These are phyloP conservation scores for Phoenicopterus ruber DNA, from an alignment of 2,113 vertebrate genomes.

Conservation along the genomic window DNA sequence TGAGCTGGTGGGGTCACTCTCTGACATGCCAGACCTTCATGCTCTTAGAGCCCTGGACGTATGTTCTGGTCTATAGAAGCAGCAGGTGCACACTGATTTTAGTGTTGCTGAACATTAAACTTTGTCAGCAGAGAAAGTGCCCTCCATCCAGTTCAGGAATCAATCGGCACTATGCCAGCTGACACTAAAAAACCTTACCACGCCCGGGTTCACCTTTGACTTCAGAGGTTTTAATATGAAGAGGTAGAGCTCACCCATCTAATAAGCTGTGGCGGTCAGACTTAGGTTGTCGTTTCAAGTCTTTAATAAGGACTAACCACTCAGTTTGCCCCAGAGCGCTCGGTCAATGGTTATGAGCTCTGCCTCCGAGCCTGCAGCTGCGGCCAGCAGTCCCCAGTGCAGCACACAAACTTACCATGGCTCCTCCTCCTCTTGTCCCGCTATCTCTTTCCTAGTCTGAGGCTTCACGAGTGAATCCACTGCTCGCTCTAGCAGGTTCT, in stretches of 20 bases:
- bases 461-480: conserved; percentile 92
- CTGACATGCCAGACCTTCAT: not conserved
- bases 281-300: fast-evolving
- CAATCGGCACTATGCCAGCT: not conserved
- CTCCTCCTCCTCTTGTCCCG: conserved; percentile 71
- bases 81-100: not conserved
- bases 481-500: conserved; percentile 89
- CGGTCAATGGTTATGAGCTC: fast-evolving
- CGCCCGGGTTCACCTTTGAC: not conserved
- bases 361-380: not conserved
- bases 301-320: not conserved
- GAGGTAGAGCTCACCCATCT: not conserved
- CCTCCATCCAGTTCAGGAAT: not conserved
- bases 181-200: not conserved
- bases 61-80: not conserved
- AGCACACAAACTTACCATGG: conserved; percentile 57
- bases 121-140: not conserved
- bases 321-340: not conserved
- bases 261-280: not conserved
- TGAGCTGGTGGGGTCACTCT: not conserved
- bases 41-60: not conserved
- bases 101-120: not conserved
- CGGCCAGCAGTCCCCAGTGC: not conserved
- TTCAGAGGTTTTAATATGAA: not conserved
- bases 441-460: conserved; percentile 66